Evolutionary conservation across 2,888 invertebrate genomes (phyloP).

Genomic region (Eupithecia vulgata): DNA sequence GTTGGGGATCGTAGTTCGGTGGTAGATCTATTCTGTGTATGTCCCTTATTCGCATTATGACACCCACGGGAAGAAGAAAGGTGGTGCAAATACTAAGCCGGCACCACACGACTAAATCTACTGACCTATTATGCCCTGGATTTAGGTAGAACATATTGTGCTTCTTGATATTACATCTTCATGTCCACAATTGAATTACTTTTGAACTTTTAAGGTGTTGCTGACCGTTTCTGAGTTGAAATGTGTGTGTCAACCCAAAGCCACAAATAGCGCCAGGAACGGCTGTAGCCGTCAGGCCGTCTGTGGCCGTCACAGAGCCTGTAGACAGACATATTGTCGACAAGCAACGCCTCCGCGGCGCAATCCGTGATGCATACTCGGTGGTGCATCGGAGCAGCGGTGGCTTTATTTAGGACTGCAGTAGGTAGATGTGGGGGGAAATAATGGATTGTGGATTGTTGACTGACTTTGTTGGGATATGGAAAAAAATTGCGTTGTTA

Average conservation of each 20-base stretch:
- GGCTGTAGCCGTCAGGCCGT: conserved; percentile 25
- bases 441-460: conserved; percentile 2
- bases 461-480: not conserved
- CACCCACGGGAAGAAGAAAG: too few species aligned
- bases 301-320: conserved; percentile 33
- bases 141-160: too few species aligned
- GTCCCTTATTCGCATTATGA: too few species aligned
- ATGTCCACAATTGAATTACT: too few species aligned
- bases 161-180: too few species aligned
- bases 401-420: conserved; percentile 21
- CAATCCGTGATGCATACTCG: conserved; percentile 20
- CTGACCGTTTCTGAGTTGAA: not conserved
- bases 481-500: not conserved
- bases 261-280: conserved; percentile 30
- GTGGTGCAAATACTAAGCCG: too few species aligned
- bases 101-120: too few species aligned
- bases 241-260: conserved; percentile 7
- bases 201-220: not conserved
- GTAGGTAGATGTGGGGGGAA: not conserved
- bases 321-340: conserved; percentile 41
- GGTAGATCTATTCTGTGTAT: too few species aligned
- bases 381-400: conserved; percentile 24
- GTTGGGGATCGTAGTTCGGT: too few species aligned
- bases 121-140: too few species aligned
- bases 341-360: conserved; percentile 33